These are phyloP conservation scores for Nowickia ferox DNA, from an alignment of 2,888 invertebrate species.

Conservation along the genomic window DNA sequence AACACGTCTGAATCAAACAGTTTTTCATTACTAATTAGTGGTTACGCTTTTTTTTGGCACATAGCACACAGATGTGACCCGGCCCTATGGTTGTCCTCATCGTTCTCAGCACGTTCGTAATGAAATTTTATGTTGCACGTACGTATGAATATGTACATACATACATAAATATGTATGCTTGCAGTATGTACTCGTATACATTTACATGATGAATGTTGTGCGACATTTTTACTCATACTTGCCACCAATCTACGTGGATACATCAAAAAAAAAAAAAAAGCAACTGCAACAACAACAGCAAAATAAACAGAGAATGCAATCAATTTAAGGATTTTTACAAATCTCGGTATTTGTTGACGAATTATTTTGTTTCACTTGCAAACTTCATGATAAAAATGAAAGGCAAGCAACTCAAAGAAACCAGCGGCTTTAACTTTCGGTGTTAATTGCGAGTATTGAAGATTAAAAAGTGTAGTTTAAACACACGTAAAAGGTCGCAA, in stretches of 20 bases:
- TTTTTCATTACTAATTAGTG: too few species aligned
- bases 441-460: conserved; percentile 43
- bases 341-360: conserved; percentile 47
- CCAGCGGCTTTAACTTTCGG: conserved; percentile 43
- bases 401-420: neutral
- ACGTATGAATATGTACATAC: neutral
- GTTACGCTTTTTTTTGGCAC: too few species aligned
- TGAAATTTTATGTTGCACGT: conserved; percentile 22
- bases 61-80: too few species aligned
- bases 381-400: conserved; percentile 25
- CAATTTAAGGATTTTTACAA: conserved; percentile 47
- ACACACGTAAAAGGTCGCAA: conserved; percentile 8
- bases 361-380: conserved; percentile 39
- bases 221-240: conserved; percentile 18
- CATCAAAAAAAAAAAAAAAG: neutral
- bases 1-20: too few species aligned
- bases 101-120: conserved; percentile 24
- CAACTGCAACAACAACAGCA: conserved; percentile 7
- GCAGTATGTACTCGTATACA: neutral
- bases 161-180: neutral
- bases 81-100: neutral
- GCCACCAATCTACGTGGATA: conserved; percentile 1
- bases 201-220: conserved; percentile 19
- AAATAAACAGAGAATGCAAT: conserved; percentile 26
- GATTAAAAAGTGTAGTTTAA: conserved; percentile 24